phyloP scores from a whole-genome alignment of 2,888 invertebrate genomes.

The Coleophora flavipennella region DNA sequence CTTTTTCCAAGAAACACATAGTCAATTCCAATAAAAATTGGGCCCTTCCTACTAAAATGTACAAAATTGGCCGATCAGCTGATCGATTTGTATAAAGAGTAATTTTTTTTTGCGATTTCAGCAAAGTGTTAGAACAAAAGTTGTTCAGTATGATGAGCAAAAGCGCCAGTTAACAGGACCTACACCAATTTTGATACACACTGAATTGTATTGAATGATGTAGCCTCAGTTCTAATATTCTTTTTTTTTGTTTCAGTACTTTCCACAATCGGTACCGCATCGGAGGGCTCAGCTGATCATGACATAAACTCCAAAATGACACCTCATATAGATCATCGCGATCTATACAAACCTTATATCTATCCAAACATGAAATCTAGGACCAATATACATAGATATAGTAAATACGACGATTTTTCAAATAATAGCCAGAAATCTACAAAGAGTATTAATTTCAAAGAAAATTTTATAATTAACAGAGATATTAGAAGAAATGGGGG shows the following conservation, averaged over 20 bases:
- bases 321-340: slow-evolving; percentile 5
- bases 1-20: no score
- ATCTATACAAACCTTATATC: background rate
- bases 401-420: slow-evolving; percentile 17
- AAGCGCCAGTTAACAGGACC: no score
- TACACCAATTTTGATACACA: no score
- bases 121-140: no score
- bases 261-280: slow-evolving; percentile 36
- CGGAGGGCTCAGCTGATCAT: slow-evolving; percentile 45
- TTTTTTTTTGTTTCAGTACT: slow-evolving; percentile 47
- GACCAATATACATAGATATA: slow-evolving; percentile 15
- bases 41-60: no score
- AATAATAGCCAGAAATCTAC: background rate
- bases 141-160: no score
- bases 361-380: background rate
- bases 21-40: no score
- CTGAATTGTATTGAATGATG: no score
- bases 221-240: background rate
- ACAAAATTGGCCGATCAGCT: no score
- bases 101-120: no score
- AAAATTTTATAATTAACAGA: slow-evolving; percentile 24
- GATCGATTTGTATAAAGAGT: no score
- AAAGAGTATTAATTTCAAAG: slow-evolving; percentile 6
- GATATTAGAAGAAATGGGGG: slow-evolving; percentile 11
- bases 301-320: slow-evolving; percentile 22